Evolutionary conservation across 2,888 invertebrate genomes (phyloP), one percentile per base, ranked within the genome.

Genomic region (Drosophila anceps): DNA sequence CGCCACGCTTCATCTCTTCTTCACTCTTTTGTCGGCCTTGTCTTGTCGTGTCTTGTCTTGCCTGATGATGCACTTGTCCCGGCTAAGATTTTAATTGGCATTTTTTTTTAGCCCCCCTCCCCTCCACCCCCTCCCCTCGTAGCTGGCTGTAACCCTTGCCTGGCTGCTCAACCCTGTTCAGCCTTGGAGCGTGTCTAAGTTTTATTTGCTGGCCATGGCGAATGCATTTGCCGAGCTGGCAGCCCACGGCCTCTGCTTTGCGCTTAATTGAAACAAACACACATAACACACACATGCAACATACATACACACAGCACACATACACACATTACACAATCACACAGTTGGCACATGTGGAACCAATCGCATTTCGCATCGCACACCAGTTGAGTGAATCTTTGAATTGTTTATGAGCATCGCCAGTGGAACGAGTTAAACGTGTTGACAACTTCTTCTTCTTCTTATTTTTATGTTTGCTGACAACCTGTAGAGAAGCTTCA

Each of bases 21-120:
- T 8, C 24, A 12, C 20, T 9, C 35, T 53, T 35, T 24, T 35
- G 33, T 53, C 33, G 20, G 27, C 35, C 29, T 51, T 58, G 63
- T 31, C 64, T 46, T 72, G 48, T 31, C 64, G 41, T 72, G 48
- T 29, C 78, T 59, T 66, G 65, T 29, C 50, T 50, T 61, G 77
- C 63, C 81, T 81, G 74, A 73, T 82, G 76, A 67, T 87, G 84
- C 84, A 90, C 88, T 85, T 88, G 88, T 84, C 69, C 79, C 76
- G 79, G 82, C 88, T 85, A 90, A 91, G 91, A 90, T 90, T 91
- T 91, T 91, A 91, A 91, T 91, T 91, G 91, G 91, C 91, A 90
- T 84, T 87, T 91, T 91, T 91, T 90, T 86, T 82, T 59, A 53
- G 53, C 9, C 12, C n/a, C 39, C 39, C 8, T 1, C 27, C 37